Conservation (phyloP, 2,113 vertebrate genomes). For the Erythrolamprus reginae region DNA sequence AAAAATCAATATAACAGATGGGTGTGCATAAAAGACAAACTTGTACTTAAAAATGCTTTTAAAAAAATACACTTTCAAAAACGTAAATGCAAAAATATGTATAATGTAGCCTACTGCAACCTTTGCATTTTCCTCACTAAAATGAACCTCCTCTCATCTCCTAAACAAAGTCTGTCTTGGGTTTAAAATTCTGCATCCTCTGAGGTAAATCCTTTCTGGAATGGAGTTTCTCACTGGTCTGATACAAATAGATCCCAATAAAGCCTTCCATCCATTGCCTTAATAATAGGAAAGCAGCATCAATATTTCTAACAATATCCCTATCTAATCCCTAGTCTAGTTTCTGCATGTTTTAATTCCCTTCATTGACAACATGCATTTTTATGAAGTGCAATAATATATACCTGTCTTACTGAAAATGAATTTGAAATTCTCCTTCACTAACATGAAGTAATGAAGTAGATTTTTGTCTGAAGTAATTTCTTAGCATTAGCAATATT, state of each 20-base stretch:
- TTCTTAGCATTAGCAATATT: conserved; percentile 26
- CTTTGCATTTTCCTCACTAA: neutral
- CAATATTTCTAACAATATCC: neutral
- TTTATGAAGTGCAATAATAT: conserved; percentile 8
- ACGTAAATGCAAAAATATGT: neutral
- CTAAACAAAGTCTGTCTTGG: neutral
- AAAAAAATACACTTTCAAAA: neutral
- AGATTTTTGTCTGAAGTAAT: neutral
- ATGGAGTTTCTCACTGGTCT: neutral
- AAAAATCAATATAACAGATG: neutral
- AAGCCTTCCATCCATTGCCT: neutral
- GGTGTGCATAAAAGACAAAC: neutral
- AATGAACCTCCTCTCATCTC: neutral
- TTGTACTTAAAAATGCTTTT: neutral
- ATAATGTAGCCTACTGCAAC: neutral
- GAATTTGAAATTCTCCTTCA: conserved; percentile 1
- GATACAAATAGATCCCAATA: neutral
- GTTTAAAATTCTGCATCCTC: neutral
- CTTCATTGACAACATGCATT: neutral
- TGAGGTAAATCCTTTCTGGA: neutral
- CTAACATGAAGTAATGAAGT: neutral
- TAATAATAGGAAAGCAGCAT: neutral
- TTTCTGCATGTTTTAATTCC: neutral
- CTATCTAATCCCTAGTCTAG: neutral
- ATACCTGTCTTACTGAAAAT: neutral